A percentile compares a stretch with the other conserved stretches of the same genome.
phyloP scores from a whole-genome alignment of 2,888 invertebrate genomes.

The Agrilus cyanescens region DNA sequence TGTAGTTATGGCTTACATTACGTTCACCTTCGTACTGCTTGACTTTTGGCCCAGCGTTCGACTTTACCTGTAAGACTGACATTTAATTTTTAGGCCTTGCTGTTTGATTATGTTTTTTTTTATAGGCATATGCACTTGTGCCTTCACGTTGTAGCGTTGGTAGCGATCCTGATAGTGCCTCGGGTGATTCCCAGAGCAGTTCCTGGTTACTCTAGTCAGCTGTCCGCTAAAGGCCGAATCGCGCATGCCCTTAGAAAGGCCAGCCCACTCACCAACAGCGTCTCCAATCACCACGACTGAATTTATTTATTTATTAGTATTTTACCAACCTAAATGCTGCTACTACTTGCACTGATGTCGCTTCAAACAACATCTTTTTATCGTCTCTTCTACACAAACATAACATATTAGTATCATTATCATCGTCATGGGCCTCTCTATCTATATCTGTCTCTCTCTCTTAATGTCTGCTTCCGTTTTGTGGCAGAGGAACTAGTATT shows the following conservation, averaged over 20 bases:
- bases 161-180: constrained; percentile 30
- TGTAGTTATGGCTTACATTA: constrained; percentile 75
- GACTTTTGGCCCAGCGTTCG: constrained; percentile 67
- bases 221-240: constrained; percentile 24
- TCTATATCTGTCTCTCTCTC: too few species aligned
- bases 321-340: neutral
- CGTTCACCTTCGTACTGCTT: constrained; percentile 84
- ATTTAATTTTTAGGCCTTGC: too few species aligned
- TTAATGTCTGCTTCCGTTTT: too few species aligned
- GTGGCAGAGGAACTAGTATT: too few species aligned
- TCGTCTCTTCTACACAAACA: too few species aligned
- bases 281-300: constrained; percentile 30
- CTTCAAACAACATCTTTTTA: too few species aligned
- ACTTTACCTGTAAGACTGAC: constrained; percentile 59
- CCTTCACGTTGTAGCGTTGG: constrained; percentile 31
- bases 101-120: constrained; percentile 13
- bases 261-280: constrained; percentile 28
- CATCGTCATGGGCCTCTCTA: too few species aligned
- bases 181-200: constrained; percentile 25
- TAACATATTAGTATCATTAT: too few species aligned
- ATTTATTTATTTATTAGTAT: constrained; percentile 5
- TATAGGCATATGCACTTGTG: constrained; percentile 36
- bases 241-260: constrained; percentile 28
- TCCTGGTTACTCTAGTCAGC: constrained; percentile 13
- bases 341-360: too few species aligned